Percentiles rank a stretch among this genome's conserved stretches.
These are phyloP conservation scores for Nothocercus nigrocapillus DNA, from an alignment of 2,113 vertebrate genomes.

Conservation along the genomic window DNA sequence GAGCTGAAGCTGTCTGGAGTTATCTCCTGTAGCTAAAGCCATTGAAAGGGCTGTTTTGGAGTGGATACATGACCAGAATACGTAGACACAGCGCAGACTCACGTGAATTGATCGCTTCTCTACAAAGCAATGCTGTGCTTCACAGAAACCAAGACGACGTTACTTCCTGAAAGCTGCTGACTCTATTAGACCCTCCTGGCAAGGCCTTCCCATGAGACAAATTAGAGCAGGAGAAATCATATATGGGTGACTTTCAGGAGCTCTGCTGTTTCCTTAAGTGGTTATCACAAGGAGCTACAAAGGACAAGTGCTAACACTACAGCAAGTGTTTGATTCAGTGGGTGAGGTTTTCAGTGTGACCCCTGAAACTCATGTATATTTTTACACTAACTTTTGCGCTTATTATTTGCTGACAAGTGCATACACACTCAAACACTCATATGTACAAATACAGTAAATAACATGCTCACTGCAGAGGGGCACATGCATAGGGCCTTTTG, in stretches of 20 bases:
- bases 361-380: not conserved
- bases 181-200: not conserved
- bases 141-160: not conserved
- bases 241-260: not conserved
- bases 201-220: not conserved
- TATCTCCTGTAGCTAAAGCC: not conserved
- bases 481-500: not conserved
- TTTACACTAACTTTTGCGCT: not conserved
- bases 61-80: not conserved
- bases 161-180: not conserved
- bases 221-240: not conserved
- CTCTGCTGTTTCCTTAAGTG: not conserved
- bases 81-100: accelerated
- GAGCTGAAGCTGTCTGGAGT: not conserved
- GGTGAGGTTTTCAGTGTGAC: not conserved
- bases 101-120: not conserved
- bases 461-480: not conserved
- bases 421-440: not conserved
- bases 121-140: not conserved
- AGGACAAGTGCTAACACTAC: not conserved
- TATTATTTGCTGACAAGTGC: not conserved
- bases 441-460: not conserved
- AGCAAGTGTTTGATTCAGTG: not conserved
- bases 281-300: not conserved
- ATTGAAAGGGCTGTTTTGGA: not conserved